Evolutionary conservation across 1,140 invertebrate species (phyloP).

Genomic region (Drosophila ficusphila): DNA sequence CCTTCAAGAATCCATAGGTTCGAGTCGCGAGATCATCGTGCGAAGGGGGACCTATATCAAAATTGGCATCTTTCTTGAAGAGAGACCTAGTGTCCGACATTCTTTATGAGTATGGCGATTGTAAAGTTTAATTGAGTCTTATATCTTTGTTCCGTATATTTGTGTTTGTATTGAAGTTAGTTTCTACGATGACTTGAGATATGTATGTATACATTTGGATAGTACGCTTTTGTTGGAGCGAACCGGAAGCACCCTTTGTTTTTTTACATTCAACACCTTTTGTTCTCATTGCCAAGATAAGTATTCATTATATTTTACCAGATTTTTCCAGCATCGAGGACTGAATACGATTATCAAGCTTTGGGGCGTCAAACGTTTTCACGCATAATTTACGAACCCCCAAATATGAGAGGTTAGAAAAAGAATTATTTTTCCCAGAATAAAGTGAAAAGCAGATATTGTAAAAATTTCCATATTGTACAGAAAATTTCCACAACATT

Average conservation of each 20-base stretch:
- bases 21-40: slow-evolving; percentile 1
- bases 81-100: background rate
- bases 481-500: background rate
- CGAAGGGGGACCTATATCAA: background rate
- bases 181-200: too few relatives aligned
- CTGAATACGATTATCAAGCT: slow-evolving; percentile 22
- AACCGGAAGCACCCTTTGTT: too few relatives aligned
- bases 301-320: background rate
- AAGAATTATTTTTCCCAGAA: slow-evolving; percentile 55
- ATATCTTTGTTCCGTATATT: too few relatives aligned
- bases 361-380: slow-evolving; percentile 55
- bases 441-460: slow-evolving; percentile 36
- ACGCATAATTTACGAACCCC: slow-evolving; percentile 60
- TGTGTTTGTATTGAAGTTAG: too few relatives aligned
- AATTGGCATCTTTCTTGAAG: background rate
- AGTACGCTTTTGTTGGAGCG: too few relatives aligned
- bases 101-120: too few relatives aligned
- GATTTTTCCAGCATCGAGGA: slow-evolving; percentile 1
- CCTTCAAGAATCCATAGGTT: slow-evolving; percentile 38
- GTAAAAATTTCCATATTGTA: slow-evolving; percentile 25
- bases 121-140: background rate
- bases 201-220: too few relatives aligned
- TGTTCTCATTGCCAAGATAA: background rate
- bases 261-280: background rate
- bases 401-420: slow-evolving; percentile 18